Base-by-base conservation (phyloP, 1,140 invertebrate genomes). In the Ceratina japonica region DNA sequence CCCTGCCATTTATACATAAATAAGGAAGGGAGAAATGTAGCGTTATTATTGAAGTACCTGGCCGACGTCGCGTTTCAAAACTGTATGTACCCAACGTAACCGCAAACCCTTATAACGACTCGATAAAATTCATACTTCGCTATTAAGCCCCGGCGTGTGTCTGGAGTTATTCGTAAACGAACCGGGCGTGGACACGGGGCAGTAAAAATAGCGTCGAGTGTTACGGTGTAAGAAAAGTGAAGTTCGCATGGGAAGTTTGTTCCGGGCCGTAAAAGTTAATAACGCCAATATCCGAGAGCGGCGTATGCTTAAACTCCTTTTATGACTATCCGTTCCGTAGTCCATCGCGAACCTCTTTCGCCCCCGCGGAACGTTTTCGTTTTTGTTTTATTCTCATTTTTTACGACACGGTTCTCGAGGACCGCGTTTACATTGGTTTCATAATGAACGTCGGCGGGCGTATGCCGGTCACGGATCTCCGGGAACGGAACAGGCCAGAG, bases 381-480 rank as follows among this genome's bases (percentile, higher is more conserved):
- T 44, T 37, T 75, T 44, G 37, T 44, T 44, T 44, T 10, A 44
- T 44, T 44, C 37, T 44, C 37, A 0, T 44, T 44, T 44, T 44
- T 20, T 63, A 52, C 2, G 13, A 27, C 12, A 24, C 3, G 13
- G 16, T 52, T 54, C 62, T 56, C 27, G 3, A 44, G 37, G 13
- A 31, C 18, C 20, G n/a, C 27, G n/a, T 71, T 58, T 66, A 65
- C 27, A 27, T 37, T 65, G 27, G 22, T 22, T 7, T 15, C 24
- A 24, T 59, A 75, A 75, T 68, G 61, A 68, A 24, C 0, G 7
- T 44, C 3, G 63, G 24, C n/a, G 20, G 49, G 37, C 49, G 64
- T 58, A 75, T 75, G 74, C 74, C 22, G 20, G 64, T 75, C 74
- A 75, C 74, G 74, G 10, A 59, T 66, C 52, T 31, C 63, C 10